Evolutionary conservation across 2,113 vertebrate genomes (phyloP).

Genomic region (Sceloporus undulatus): DNA sequence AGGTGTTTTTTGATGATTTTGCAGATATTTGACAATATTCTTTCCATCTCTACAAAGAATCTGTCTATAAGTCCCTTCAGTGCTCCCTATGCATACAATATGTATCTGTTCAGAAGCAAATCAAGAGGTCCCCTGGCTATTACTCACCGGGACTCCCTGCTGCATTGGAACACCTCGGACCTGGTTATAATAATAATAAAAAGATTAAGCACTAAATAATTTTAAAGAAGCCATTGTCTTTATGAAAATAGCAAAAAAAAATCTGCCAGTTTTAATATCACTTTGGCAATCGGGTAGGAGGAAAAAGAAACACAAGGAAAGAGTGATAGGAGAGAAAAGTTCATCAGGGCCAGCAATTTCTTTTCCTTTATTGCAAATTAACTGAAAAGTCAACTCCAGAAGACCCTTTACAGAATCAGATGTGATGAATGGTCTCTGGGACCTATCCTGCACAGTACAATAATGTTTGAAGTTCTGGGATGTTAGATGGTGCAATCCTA

Average conservation of each 20-base stretch:
- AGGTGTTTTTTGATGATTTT: too few species aligned
- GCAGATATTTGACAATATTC: too few species aligned
- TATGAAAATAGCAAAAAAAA: too few species aligned
- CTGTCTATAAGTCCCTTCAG: too few species aligned
- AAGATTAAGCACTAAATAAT: not conserved
- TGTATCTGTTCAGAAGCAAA: constrained; percentile 10
- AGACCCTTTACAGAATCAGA: not conserved
- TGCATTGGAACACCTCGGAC: constrained; percentile 6
- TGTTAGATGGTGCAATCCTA: not conserved
- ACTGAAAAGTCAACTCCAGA: not conserved
- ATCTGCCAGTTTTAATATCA: not conserved
- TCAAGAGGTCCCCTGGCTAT: not conserved
- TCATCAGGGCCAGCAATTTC: too few species aligned
- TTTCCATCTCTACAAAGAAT: too few species aligned
- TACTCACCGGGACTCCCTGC: constrained; percentile 24
- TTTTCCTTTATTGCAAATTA: not conserved
- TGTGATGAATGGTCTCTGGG: not conserved
- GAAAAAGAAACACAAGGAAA: not conserved
- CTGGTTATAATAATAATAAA: constrained; percentile 15
- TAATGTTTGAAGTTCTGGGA: not conserved
- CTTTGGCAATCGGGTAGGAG: not conserved
- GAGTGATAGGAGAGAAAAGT: not conserved
- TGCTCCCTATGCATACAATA: not conserved
- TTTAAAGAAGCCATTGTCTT: not conserved
- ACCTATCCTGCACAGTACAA: not conserved